These are phyloP conservation scores for Tragopan temminckii DNA, from an alignment of 2,797 vertebrate species.

Conservation along the genomic window DNA sequence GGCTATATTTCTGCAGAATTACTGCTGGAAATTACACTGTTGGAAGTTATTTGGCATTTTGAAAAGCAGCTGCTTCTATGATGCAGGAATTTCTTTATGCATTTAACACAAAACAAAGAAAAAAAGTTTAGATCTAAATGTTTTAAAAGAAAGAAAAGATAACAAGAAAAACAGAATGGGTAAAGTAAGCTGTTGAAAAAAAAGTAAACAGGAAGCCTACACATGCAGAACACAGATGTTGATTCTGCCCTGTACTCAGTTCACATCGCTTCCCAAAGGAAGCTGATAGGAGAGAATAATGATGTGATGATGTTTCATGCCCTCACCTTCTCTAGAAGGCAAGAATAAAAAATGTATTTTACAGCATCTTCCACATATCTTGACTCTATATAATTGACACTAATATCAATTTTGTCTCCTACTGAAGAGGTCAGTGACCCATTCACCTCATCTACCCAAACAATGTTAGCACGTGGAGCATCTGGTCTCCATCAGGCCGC, in stretches of 20 bases:
- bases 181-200: background rate
- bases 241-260: background rate
- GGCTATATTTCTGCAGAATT: background rate
- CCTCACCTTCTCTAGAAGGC: background rate
- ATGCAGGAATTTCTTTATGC: background rate
- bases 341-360: background rate
- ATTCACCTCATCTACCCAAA: background rate
- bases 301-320: background rate
- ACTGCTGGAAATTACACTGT: background rate
- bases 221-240: background rate
- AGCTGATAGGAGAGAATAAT: background rate
- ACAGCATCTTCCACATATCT: background rate
- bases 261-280: background rate
- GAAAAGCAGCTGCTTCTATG: constrained; percentile 4
- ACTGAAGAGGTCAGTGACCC: background rate
- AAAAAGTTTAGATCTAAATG: background rate
- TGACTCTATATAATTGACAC: background rate
- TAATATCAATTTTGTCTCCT: background rate
- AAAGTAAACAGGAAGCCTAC: background rate
- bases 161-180: background rate
- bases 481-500: background rate
- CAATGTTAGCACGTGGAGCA: background rate
- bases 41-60: background rate
- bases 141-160: too few relatives aligned
- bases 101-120: background rate